Evolutionary conservation across 64 coral and sea anemone species (phyloP).

Genomic region (Cladopsammia gracilis): DNA sequence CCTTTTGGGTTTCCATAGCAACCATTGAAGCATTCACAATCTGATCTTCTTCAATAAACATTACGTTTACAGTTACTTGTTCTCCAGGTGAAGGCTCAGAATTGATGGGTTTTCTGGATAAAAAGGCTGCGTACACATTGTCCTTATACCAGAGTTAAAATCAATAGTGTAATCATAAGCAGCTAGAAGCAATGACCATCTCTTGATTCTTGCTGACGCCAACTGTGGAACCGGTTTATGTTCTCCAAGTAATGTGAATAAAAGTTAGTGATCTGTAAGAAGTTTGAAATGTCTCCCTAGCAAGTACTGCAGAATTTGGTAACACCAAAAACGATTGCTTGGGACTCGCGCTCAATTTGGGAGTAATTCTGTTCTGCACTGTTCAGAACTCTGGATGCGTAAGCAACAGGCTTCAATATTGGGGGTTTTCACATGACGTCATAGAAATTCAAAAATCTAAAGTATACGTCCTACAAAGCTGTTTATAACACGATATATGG

Average conservation of each 20-base stretch:
- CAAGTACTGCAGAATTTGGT: constrained; percentile 53
- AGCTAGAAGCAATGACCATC: constrained; percentile 59
- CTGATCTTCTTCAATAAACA: constrained; percentile 47
- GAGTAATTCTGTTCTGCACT: constrained; percentile 29
- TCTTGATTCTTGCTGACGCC: constrained; percentile 60
- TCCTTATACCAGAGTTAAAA: constrained; percentile 38
- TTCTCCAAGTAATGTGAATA: constrained; percentile 8
- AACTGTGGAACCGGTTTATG: constrained; percentile 40
- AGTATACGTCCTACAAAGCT: no score
- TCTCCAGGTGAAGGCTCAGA: constrained; percentile 10
- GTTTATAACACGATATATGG: no score
- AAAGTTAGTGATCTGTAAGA: constrained; percentile 45
- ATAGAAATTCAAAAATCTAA: no score
- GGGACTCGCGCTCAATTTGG: constrained; percentile 50
- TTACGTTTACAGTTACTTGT: constrained; percentile 36
- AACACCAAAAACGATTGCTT: constrained; percentile 59
- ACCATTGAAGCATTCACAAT: constrained; percentile 2
- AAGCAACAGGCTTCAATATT: not conserved
- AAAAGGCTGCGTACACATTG: constrained; percentile 56
- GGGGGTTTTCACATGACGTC: no score
- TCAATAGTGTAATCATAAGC: constrained; percentile 70
- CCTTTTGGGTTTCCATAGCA: constrained; percentile 48
- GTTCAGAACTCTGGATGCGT: not conserved
- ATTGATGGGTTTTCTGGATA: not conserved
- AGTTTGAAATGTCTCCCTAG: constrained; percentile 25